These are phyloP conservation scores for Thecophora atra DNA, from an alignment of 2,888 invertebrate genomes.

Conservation along the genomic window DNA sequence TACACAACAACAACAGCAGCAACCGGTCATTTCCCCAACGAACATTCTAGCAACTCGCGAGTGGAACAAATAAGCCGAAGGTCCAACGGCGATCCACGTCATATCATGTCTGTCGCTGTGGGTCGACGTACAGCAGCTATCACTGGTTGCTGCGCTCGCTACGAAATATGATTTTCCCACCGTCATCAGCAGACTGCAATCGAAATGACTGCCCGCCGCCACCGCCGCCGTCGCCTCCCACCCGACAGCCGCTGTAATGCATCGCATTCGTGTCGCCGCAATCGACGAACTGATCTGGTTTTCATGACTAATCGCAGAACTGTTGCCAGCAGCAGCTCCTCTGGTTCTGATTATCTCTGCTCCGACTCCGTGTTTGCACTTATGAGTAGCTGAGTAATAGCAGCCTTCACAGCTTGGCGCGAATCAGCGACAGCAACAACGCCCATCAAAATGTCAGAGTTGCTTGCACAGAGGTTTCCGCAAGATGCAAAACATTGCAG, in stretches of 20 bases:
- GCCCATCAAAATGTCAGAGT: no score
- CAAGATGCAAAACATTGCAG: no score
- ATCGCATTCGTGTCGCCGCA: not conserved
- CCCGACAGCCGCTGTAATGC: not conserved
- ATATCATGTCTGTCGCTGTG: not conserved
- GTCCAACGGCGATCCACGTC: not conserved
- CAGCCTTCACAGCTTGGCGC: no score
- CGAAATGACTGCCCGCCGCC: not conserved
- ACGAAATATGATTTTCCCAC: conserved; percentile 2
- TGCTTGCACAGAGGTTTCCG: no score
- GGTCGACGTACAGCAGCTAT: conserved; percentile 9
- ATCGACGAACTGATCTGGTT: not conserved
- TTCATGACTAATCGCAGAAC: not conserved
- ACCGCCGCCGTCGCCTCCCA: not conserved
- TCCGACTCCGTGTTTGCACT: no score
- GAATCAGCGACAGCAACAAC: no score
- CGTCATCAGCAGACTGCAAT: not conserved
- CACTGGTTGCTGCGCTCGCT: no score
- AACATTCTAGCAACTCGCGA: not conserved
- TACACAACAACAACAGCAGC: not conserved
- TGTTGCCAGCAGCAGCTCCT: no score
- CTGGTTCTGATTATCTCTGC: no score
- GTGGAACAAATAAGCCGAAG: not conserved
- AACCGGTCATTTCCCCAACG: no score
- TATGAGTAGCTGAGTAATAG: no score